Evolutionary conservation across 2,888 invertebrate genomes (phyloP).

Genomic region (Coleophora flavipennella): DNA sequence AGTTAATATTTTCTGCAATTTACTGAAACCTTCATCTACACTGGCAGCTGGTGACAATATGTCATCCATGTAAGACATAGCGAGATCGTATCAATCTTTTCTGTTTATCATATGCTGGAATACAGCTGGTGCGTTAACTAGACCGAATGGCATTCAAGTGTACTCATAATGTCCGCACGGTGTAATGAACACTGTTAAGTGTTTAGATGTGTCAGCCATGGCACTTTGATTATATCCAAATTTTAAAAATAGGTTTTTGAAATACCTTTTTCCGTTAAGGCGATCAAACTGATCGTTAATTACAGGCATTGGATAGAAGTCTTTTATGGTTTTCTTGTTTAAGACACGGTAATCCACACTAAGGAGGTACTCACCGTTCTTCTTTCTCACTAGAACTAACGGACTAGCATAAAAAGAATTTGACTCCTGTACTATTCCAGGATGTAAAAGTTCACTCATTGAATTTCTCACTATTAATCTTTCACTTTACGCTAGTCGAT

Average conservation of each 20-base stretch:
- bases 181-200: constrained; percentile 29
- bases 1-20: neutral
- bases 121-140: constrained; percentile 21
- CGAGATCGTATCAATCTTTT: neutral
- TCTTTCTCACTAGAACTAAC: constrained; percentile 15
- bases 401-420: constrained; percentile 21
- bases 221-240: constrained; percentile 27
- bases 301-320: no score
- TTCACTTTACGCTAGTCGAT: constrained; percentile 7
- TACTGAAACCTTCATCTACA: neutral
- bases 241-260: constrained; percentile 20
- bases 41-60: neutral
- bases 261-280: constrained; percentile 17
- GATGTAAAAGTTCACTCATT: constrained; percentile 3
- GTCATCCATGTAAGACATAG: neutral
- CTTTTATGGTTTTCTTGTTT: constrained; percentile 17
- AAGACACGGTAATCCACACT: constrained; percentile 13
- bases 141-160: constrained; percentile 16
- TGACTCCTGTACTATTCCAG: constrained; percentile 2
- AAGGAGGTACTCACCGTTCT: constrained; percentile 17
- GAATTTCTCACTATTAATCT: constrained; percentile 5
- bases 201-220: constrained; percentile 16
- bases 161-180: constrained; percentile 28
- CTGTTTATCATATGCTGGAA: constrained; percentile 21
- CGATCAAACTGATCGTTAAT: constrained; percentile 26